Percentiles rank a stretch among this genome's conserved stretches.
Evolutionary conservation across 2,888 invertebrate genomes (phyloP).

Genomic region (Aspidapion aeneum): DNA sequence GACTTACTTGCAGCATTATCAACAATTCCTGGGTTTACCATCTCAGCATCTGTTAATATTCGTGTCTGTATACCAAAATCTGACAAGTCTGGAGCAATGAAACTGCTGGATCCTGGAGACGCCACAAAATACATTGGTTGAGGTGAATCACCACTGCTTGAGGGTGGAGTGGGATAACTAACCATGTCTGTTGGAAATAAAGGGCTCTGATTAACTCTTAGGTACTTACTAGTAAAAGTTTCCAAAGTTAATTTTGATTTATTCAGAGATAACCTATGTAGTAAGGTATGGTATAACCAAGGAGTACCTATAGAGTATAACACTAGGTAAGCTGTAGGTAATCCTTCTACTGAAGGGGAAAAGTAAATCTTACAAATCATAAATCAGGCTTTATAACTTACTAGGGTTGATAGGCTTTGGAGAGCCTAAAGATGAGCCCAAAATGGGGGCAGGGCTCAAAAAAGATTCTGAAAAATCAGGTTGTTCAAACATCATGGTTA

Average conservation of each 20-base stretch:
- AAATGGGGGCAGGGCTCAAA: background rate
- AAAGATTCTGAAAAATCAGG: background rate
- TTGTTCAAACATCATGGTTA: background rate
- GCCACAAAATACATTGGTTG: constrained; percentile 33
- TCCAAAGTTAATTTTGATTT: background rate
- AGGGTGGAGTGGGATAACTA: constrained; percentile 41
- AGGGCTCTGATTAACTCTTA: background rate
- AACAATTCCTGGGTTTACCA: constrained; percentile 11
- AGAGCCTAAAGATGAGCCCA: background rate
- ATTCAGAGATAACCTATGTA: no score
- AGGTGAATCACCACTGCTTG: constrained; percentile 41
- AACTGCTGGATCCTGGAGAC: constrained; percentile 30
- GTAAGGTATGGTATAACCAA: no score
- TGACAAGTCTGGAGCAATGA: constrained; percentile 21
- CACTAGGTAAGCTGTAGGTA: no score
- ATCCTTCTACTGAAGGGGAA: background rate
- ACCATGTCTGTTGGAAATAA: constrained; percentile 31
- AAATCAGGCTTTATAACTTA: constrained; percentile 2
- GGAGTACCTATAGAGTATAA: no score
- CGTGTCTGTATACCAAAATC: constrained; percentile 16
- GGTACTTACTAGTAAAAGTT: background rate
- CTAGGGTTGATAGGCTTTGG: background rate
- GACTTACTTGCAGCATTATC: no score
- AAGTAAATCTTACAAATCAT: background rate
- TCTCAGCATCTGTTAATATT: constrained; percentile 11